Evolutionary conservation across 2,113 vertebrate species (phyloP).

Genomic region (Collichthys lucidus): DNA sequence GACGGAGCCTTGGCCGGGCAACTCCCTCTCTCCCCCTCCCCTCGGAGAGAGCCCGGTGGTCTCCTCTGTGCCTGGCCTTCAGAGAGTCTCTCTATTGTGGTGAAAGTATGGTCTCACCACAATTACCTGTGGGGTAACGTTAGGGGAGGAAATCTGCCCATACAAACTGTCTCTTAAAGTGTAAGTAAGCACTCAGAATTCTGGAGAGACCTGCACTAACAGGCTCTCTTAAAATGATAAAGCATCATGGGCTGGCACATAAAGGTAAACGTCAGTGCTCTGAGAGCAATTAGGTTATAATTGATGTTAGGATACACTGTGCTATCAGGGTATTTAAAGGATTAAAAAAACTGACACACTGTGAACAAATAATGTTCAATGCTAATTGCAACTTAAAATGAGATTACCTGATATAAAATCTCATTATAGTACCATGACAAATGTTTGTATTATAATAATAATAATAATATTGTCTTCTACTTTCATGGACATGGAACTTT

Average conservation of each 20-base stretch:
- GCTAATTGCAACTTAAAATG: not conserved
- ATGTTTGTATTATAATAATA: not conserved
- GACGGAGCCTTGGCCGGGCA: too few species aligned
- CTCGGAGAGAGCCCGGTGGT: too few species aligned
- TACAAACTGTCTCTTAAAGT: conserved; percentile 26
- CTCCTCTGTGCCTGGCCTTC: too few species aligned
- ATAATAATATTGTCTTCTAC: not conserved
- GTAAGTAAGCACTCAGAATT: conserved; percentile 24
- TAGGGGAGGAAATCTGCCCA: not conserved
- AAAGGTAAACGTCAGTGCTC: not conserved
- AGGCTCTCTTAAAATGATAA: not conserved
- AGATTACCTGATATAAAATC: not conserved
- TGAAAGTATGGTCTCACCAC: conserved; percentile 36
- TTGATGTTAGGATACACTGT: not conserved
- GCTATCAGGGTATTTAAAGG: not conserved
- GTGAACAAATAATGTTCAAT: not conserved
- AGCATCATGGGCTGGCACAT: not conserved
- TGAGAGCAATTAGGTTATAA: not conserved
- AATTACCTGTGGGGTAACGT: too few species aligned
- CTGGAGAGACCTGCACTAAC: conserved; percentile 19
- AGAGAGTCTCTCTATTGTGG: conserved; percentile 17
- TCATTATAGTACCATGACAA: not conserved
- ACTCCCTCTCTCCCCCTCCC: too few species aligned
- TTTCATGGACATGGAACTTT: not conserved
- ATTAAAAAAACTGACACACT: not conserved